Percentiles rank a stretch among this genome's conserved stretches.
phyloP scores from a whole-genome alignment of 2,797 vertebrate species.

The Tenualosa ilisha region DNA sequence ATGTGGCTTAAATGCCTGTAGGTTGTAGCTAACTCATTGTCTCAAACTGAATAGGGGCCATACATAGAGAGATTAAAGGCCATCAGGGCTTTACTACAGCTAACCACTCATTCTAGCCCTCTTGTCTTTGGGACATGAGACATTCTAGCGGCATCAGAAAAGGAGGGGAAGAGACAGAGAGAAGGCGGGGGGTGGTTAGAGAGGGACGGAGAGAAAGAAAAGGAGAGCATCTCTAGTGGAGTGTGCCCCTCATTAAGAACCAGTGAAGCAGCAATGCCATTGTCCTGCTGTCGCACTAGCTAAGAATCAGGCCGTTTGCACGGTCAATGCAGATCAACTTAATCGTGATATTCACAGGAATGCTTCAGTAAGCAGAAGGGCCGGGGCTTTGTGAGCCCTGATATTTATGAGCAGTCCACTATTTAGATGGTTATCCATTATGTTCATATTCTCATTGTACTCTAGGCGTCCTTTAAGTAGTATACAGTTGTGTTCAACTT shows the following conservation, averaged over 20 bases:
- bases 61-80: conserved; percentile 20
- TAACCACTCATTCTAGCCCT: background rate
- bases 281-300: conserved; percentile 1
- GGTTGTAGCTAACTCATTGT: conserved; percentile 16
- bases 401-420: background rate
- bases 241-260: background rate
- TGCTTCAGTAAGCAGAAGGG: background rate
- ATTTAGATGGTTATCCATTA: too few relatives aligned
- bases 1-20: conserved; percentile 37
- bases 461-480: too few relatives aligned
- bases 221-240: background rate
- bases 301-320: background rate
- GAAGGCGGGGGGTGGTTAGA: background rate
- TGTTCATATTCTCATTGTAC: too few relatives aligned
- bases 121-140: conserved; percentile 22
- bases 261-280: background rate
- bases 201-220: background rate
- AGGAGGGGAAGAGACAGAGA: background rate
- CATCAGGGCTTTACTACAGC: conserved; percentile 13
- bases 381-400: background rate
- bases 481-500: too few relatives aligned
- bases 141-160: background rate
- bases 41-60: conserved; percentile 24
- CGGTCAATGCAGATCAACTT: background rate
- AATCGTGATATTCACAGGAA: background rate